phyloP scores from a whole-genome alignment of 1,140 invertebrate genomes.

The Pseudachorutes palmiensis region DNA sequence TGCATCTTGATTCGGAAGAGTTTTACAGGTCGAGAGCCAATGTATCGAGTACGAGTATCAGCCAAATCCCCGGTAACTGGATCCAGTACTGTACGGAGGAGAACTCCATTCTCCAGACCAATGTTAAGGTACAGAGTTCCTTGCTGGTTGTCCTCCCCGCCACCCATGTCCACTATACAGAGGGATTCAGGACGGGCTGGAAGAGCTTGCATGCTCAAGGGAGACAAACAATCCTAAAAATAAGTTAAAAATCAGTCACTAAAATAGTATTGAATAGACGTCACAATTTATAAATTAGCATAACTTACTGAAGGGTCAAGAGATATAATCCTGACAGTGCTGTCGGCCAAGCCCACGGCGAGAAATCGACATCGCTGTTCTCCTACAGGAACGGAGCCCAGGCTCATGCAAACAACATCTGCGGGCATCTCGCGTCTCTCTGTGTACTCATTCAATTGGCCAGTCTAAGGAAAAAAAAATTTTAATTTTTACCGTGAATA shows the following conservation, averaged over 20 bases:
- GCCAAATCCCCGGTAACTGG: conserved; percentile 93
- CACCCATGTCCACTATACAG: conserved; percentile 88
- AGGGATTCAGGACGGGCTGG: conserved; percentile 92
- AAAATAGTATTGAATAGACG: neutral
- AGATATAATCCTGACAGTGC: conserved; percentile 95
- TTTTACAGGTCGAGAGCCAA: conserved; percentile 91
- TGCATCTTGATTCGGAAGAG: conserved; percentile 92
- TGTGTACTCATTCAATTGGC: conserved; percentile 95
- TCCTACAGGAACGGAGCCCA: conserved; percentile 87
- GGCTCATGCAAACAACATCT: conserved; percentile 96
- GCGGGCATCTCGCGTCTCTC: conserved; percentile 92
- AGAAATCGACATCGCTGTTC: conserved; percentile 94
- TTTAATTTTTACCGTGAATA: neutral
- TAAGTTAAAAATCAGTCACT: conserved; percentile 19
- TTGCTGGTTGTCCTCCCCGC: conserved; percentile 55
- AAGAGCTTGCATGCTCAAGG: conserved; percentile 92
- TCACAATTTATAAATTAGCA: conserved; percentile 1
- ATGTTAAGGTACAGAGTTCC: conserved; percentile 92
- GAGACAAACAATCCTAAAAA: conserved; percentile 71
- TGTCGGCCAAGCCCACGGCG: conserved; percentile 91
- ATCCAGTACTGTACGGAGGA: conserved; percentile 90
- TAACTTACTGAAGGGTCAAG: conserved; percentile 77
- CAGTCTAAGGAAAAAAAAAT: conserved; percentile 56
- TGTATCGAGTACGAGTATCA: conserved; percentile 91
- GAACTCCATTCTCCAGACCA: conserved; percentile 92